Evolutionary conservation across 2,797 vertebrate species (phyloP).

Genomic region (Pantherophis vulpinus): DNA sequence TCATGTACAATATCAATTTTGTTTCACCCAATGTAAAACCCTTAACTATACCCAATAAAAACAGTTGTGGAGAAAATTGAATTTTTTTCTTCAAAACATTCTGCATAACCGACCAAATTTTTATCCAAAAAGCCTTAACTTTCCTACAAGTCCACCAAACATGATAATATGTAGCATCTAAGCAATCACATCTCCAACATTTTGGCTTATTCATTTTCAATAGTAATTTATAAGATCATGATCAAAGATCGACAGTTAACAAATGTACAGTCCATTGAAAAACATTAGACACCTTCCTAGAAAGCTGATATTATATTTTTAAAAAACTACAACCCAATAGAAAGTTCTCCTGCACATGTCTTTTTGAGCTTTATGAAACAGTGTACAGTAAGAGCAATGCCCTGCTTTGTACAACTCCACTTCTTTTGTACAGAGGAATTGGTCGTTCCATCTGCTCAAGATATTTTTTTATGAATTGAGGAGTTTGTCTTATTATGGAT

Average conservation of each 20-base stretch:
- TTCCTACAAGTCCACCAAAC: too few species aligned
- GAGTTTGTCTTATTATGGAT: not conserved
- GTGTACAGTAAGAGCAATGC: not conserved
- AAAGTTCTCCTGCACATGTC: not conserved
- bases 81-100: too few species aligned
- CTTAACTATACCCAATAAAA: too few species aligned
- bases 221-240: too few species aligned
- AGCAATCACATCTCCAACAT: too few species aligned
- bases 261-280: not conserved
- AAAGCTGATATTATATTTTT: not conserved
- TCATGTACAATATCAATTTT: too few species aligned
- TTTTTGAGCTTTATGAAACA: not conserved
- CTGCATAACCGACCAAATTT: too few species aligned
- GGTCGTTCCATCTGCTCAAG: not conserved
- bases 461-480: not conserved
- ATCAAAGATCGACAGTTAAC: not conserved
- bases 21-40: too few species aligned
- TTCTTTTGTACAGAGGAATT: not conserved
- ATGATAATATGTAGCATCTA: too few species aligned
- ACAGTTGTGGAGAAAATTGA: too few species aligned
- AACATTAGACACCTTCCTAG: not conserved
- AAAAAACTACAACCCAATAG: not conserved
- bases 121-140: too few species aligned
- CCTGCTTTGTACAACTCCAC: not conserved
- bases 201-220: too few species aligned